Base-by-base conservation (phyloP, 2,113 vertebrate genomes). In the Mastomys natalensis region DNA sequence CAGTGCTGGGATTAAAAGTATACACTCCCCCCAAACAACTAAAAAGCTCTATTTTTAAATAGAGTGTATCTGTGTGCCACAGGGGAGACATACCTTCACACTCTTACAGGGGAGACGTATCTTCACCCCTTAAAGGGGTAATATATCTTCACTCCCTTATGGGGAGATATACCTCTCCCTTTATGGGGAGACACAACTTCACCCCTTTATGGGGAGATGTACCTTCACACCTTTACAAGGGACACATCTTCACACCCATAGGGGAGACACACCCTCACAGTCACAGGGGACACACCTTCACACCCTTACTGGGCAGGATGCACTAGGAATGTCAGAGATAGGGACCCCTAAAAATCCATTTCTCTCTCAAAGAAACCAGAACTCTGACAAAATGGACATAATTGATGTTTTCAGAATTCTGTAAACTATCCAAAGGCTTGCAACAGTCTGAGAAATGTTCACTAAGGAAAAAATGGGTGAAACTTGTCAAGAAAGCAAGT, bases 351-450 rank as follows among this genome's bases (percentile, higher is more conserved):
- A 78, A 94, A 92, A 58, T 40, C 12, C 4, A 19, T 48, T 92
- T 4, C 31, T 93, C 26, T 94, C 2, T 66, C n/a, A 85, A 93
- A 68, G 40, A 53, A 81, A 62, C 45, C 64, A 24, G 73, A 90
- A n/a, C 37, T 34, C 19, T 90, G 73, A 55, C 11, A 89, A 43
- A 88, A n/a, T 7, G 51, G 53, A 24, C 34, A 58, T 24, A 58
- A 58, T 31, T 80, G 40, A 58, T 48, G 53, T 72, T 91, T 94
- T 43, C 29, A 78, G 64, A 89, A 91, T 51, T 66, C n/a, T 95
- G 62, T 51, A 85, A 82, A 91, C 77, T 91, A 95, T 74, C 26
- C 19, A 68, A 95, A 93, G 37, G 0, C 22, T 80, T 89, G 11
- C 17, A 93, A 87, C 17, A 84, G n/a, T 55, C 60, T 37, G 19